These are phyloP conservation scores for Tricholauxania praeusta DNA, from an alignment of 2,888 invertebrate genomes.

Conservation along the genomic window DNA sequence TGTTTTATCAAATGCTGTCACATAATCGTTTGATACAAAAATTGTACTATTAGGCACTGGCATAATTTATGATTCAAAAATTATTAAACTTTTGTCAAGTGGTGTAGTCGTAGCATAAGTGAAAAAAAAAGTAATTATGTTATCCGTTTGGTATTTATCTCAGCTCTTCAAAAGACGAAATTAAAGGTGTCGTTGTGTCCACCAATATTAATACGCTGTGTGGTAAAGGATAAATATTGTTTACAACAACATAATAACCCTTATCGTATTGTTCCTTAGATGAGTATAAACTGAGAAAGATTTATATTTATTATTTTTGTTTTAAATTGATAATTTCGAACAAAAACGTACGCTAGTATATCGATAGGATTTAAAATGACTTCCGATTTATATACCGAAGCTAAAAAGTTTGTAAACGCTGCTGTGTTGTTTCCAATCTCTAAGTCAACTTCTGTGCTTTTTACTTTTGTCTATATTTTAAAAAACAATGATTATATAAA, in stretches of 20 bases:
- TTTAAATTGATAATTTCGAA: neutral
- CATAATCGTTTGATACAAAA: no score
- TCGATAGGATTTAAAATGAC: conserved; percentile 69
- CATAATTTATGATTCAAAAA: no score
- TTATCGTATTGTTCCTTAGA: conserved; percentile 70
- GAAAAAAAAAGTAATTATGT: neutral
- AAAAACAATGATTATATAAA: neutral
- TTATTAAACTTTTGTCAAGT: no score
- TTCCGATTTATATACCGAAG: conserved; percentile 68
- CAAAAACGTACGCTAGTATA: conserved; percentile 69
- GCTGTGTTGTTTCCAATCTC: conserved; percentile 66
- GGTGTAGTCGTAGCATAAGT: neutral
- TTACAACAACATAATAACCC: conserved; percentile 71
- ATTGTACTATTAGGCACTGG: no score
- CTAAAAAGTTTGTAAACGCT: conserved; percentile 66
- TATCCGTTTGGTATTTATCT: conserved; percentile 11
- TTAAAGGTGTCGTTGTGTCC: conserved; percentile 73
- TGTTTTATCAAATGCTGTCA: no score
- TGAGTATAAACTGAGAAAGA: conserved; percentile 69
- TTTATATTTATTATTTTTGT: neutral
- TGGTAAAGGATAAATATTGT: conserved; percentile 71
- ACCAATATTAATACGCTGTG: conserved; percentile 73
- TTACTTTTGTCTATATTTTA: conserved; percentile 27
- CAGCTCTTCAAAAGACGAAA: conserved; percentile 59
- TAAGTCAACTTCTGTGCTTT: conserved; percentile 49